A percentile compares a stretch with the other conserved stretches of the same genome.
These are phyloP conservation scores for Phrynocephalus versicolor DNA, from an alignment of 2,113 vertebrate genomes.

Conservation along the genomic window DNA sequence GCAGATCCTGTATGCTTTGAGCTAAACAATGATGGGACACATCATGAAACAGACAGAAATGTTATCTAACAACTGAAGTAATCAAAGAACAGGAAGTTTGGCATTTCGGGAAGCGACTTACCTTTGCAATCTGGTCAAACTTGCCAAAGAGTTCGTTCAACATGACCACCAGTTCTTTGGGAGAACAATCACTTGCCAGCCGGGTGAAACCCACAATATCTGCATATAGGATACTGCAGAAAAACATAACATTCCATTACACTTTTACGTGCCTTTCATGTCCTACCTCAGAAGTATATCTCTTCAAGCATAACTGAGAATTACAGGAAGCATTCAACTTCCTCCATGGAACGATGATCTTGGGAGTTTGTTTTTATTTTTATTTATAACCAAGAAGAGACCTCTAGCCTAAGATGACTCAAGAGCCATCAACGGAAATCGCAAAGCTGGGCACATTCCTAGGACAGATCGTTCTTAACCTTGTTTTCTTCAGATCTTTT, in stretches of 20 bases:
- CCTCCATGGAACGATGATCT: not conserved
- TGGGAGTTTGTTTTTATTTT: not conserved
- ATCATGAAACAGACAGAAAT: no score
- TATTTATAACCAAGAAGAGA: no score
- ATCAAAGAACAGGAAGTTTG: not conserved
- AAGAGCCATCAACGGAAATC: no score
- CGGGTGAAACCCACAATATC: slow-evolving; percentile 97
- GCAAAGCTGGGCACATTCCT: no score
- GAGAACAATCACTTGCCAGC: slow-evolving; percentile 96
- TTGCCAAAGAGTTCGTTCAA: slow-evolving; percentile 97
- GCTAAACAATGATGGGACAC: no score
- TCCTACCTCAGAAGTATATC: accelerated
- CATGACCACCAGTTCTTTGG: slow-evolving; percentile 95
- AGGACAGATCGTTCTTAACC: no score
- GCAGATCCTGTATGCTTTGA: no score
- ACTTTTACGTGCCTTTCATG: not conserved
- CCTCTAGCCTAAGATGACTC: no score
- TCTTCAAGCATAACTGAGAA: not conserved
- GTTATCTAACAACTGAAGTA: no score
- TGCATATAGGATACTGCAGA: slow-evolving; percentile 91
- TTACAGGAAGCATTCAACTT: no score
- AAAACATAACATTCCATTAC: not conserved
- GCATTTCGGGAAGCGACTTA: slow-evolving; percentile 45
- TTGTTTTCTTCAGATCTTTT: no score
- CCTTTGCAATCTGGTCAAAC: slow-evolving; percentile 99